Evolutionary conservation across 2,797 vertebrate genomes (phyloP).

Genomic region (Hippopotamyrus pictus): DNA sequence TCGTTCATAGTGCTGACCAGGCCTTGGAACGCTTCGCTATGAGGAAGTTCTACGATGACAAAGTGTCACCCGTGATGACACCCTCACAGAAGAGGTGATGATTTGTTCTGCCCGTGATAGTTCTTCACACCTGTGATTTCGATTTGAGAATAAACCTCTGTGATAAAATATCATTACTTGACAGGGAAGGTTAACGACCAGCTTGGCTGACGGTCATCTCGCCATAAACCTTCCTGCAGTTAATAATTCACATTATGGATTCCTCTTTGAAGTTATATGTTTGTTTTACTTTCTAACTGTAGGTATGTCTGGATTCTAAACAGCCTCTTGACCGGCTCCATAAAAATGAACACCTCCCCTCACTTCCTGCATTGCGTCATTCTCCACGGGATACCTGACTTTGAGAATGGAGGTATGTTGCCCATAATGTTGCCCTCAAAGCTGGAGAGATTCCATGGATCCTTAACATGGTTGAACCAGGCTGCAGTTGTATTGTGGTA

Average conservation of each 20-base stretch:
- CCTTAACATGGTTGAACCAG: not conserved
- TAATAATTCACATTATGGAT: not conserved
- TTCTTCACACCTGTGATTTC: not conserved
- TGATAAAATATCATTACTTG: not conserved
- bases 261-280: not conserved
- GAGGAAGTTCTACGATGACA: constrained; percentile 86
- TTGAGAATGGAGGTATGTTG: constrained; percentile 69
- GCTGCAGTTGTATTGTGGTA: not conserved
- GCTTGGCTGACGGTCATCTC: not conserved
- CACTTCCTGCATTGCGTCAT: constrained; percentile 79
- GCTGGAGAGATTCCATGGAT: not conserved
- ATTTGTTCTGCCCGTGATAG: not conserved
- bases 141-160: not conserved
- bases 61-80: constrained; percentile 76
- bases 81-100: constrained; percentile 86
- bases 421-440: not conserved
- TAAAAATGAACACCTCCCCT: constrained; percentile 74
- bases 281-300: not conserved
- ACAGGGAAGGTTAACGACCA: not conserved
- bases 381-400: constrained; percentile 70
- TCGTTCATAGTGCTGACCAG: constrained; percentile 74
- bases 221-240: not conserved
- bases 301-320: constrained; percentile 85
- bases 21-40: constrained; percentile 87
- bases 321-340: constrained; percentile 66